These are phyloP conservation scores for Marronus borbonicus DNA, from an alignment of 2,888 invertebrate genomes.

Conservation along the genomic window DNA sequence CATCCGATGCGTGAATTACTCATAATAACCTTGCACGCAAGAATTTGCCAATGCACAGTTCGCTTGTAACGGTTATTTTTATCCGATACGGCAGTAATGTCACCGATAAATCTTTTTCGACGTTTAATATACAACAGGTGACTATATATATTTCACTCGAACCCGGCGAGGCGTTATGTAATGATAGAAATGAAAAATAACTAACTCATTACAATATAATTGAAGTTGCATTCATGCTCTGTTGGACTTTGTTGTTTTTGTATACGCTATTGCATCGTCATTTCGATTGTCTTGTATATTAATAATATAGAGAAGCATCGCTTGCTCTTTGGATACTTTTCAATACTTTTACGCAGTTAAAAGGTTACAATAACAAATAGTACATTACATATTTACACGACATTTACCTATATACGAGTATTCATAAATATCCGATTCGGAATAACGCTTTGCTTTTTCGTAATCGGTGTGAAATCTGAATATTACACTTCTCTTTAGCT, in stretches of 20 bases:
- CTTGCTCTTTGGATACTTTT: too few species aligned
- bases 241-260: too few species aligned
- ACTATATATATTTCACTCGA: not conserved
- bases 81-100: not conserved
- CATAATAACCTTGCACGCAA: slow-evolving; percentile 12
- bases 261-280: not conserved
- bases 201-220: not conserved
- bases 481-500: too few species aligned
- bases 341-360: too few species aligned
- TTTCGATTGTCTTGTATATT: too few species aligned
- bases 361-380: too few species aligned
- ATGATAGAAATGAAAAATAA: slow-evolving; percentile 10
- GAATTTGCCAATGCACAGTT: slow-evolving; percentile 13
- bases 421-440: too few species aligned
- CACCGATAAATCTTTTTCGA: slow-evolving; percentile 11
- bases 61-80: not conserved
- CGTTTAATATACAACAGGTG: not conserved
- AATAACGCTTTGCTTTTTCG: too few species aligned
- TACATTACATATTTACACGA: too few species aligned
- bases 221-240: not conserved
- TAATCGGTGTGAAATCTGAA: too few species aligned
- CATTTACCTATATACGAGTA: too few species aligned
- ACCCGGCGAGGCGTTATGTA: not conserved
- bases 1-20: slow-evolving; percentile 1
- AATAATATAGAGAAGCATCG: too few species aligned